These are phyloP conservation scores for Listrodromus nycthemerus DNA, from an alignment of 2,888 invertebrate species.

Conservation along the genomic window DNA sequence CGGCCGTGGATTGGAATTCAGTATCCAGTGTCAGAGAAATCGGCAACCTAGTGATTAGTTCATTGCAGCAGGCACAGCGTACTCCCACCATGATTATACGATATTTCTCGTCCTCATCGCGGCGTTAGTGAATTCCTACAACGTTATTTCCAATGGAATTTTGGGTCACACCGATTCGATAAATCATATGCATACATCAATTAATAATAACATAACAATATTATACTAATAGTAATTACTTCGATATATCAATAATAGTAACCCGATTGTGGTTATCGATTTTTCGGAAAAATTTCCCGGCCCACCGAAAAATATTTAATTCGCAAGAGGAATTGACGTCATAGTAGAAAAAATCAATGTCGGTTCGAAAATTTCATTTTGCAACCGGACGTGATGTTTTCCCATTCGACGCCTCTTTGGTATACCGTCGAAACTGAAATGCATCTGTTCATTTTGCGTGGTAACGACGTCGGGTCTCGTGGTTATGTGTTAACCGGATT, in stretches of 20 bases:
- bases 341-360: not conserved
- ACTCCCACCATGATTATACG: conserved; percentile 46
- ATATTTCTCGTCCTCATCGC: conserved; percentile 28
- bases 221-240: not conserved
- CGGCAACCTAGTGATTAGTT: conserved; percentile 28
- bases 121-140: conserved; percentile 20
- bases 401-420: not conserved
- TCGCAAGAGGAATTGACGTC: not conserved
- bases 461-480: conserved; percentile 7
- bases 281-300: not conserved
- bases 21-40: conserved; percentile 30
- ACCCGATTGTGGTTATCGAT: not conserved
- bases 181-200: conserved; percentile 3
- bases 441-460: conserved; percentile 7
- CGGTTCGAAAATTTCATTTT: not conserved
- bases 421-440: conserved; percentile 21
- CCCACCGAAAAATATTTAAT: not conserved
- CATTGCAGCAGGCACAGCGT: conserved; percentile 15
- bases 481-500: not conserved
- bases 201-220: not conserved
- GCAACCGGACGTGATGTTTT: not conserved
- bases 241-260: not conserved
- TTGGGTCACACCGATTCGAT: conserved; percentile 1
- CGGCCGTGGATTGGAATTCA: conserved; percentile 45
- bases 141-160: conserved; percentile 23